Percentiles rank a stretch among this genome's conserved stretches.
These are phyloP conservation scores for Mus spretus DNA, from an alignment of 2,797 vertebrate genomes.

Conservation along the genomic window DNA sequence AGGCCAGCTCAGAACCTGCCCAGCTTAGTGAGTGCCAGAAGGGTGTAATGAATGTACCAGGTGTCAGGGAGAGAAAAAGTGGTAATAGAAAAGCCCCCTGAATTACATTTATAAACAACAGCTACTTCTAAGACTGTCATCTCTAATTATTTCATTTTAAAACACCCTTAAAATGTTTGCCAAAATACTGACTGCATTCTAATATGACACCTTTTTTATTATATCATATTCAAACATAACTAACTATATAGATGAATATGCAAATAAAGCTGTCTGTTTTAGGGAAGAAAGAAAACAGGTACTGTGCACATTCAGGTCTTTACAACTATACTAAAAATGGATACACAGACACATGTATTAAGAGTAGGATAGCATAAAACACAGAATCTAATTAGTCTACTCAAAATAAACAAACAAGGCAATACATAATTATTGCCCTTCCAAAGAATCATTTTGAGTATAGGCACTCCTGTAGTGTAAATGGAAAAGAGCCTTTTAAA, in stretches of 20 bases:
- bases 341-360: background rate
- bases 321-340: background rate
- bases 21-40: background rate
- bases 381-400: constrained; percentile 33
- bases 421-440: constrained; percentile 39
- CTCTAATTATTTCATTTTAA: constrained; percentile 65
- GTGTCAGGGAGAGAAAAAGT: background rate
- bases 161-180: constrained; percentile 34
- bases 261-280: constrained; percentile 42
- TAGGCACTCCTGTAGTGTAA: background rate
- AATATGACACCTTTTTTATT: constrained; percentile 53
- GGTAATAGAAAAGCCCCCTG: background rate
- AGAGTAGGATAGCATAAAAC: constrained; percentile 16
- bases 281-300: background rate
- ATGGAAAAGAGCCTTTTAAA: constrained; percentile 59
- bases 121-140: constrained; percentile 37
- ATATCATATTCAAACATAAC: constrained; percentile 44
- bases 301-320: background rate
- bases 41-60: background rate
- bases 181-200: constrained; percentile 35
- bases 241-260: background rate
- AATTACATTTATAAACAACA: background rate
- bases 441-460: constrained; percentile 11
- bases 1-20: background rate
- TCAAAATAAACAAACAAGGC: constrained; percentile 47